These are phyloP conservation scores for Mystacides longicornis DNA, from an alignment of 2,888 invertebrate species.

Conservation along the genomic window DNA sequence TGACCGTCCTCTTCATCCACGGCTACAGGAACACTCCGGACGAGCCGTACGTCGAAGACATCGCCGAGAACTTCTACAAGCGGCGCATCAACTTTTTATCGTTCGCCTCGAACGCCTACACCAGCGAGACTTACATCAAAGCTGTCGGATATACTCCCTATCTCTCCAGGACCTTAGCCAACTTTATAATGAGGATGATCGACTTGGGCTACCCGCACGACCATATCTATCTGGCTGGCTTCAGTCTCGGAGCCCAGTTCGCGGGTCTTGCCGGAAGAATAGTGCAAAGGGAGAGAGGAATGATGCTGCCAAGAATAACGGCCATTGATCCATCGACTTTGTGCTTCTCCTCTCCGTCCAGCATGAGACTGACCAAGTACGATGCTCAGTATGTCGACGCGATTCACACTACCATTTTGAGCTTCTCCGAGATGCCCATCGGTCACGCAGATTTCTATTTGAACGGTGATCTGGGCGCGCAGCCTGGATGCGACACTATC, in stretches of 20 bases:
- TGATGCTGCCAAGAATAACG: slow-evolving; percentile 13
- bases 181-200: slow-evolving; percentile 18
- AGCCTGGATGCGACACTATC: slow-evolving; percentile 18
- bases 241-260: slow-evolving; percentile 23
- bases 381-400: slow-evolving; percentile 21
- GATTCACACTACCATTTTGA: slow-evolving; percentile 21
- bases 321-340: slow-evolving; percentile 21
- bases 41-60: slow-evolving; percentile 13
- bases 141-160: slow-evolving; percentile 9
- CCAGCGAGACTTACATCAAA: slow-evolving; percentile 3
- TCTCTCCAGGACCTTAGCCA: slow-evolving; percentile 12
- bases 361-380: slow-evolving; percentile 3
- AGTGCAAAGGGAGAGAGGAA: slow-evolving; percentile 10
- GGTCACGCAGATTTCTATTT: slow-evolving; percentile 23
- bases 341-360: slow-evolving; percentile 16
- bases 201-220: slow-evolving; percentile 12
- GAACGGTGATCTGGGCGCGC: slow-evolving; percentile 13
- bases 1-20: slow-evolving; percentile 19
- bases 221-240: slow-evolving; percentile 19
- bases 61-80: slow-evolving; percentile 14
- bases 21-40: slow-evolving; percentile 17
- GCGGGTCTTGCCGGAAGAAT: slow-evolving; percentile 17
- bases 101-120: slow-evolving; percentile 14
- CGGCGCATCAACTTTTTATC: slow-evolving; percentile 18
- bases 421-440: slow-evolving; percentile 8